These are phyloP conservation scores for Pipistrellus nathusii DNA, from an alignment of 2,797 vertebrate species.

Conservation along the genomic window DNA sequence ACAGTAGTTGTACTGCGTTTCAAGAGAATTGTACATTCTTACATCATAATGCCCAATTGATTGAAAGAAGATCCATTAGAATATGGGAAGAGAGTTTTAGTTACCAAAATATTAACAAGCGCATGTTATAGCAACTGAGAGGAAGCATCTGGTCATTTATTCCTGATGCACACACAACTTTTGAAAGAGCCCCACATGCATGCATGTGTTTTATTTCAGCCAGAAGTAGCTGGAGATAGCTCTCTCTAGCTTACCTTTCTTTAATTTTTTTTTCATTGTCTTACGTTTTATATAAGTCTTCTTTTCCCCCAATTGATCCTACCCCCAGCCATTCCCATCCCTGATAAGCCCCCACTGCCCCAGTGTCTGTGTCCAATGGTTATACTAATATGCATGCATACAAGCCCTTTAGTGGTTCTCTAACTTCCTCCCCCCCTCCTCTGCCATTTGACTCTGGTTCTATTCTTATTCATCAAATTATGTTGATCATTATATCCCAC, in stretches of 20 bases:
- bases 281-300: too few relatives aligned
- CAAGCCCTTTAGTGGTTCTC: too few relatives aligned
- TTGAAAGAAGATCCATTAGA: neutral
- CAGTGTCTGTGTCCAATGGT: too few relatives aligned
- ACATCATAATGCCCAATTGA: neutral
- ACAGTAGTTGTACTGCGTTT: neutral
- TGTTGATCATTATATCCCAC: too few relatives aligned
- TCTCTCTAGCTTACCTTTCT: neutral
- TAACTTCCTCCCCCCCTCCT: too few relatives aligned
- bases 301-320: too few relatives aligned
- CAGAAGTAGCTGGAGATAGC: neutral
- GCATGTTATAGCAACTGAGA: neutral
- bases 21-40: neutral
- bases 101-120: constrained; percentile 4
- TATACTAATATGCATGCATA: too few relatives aligned
- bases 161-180: neutral
- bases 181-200: neutral
- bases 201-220: neutral
- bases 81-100: neutral
- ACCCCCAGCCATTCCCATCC: too few relatives aligned
- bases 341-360: too few relatives aligned
- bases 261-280: too few relatives aligned
- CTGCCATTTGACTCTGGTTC: too few relatives aligned
- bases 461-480: too few relatives aligned
- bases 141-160: neutral